Evolutionary conservation across 1,140 invertebrate genomes (phyloP), one percentile per base, ranked within the genome.

Genomic region (Drosophila navojoa): DNA sequence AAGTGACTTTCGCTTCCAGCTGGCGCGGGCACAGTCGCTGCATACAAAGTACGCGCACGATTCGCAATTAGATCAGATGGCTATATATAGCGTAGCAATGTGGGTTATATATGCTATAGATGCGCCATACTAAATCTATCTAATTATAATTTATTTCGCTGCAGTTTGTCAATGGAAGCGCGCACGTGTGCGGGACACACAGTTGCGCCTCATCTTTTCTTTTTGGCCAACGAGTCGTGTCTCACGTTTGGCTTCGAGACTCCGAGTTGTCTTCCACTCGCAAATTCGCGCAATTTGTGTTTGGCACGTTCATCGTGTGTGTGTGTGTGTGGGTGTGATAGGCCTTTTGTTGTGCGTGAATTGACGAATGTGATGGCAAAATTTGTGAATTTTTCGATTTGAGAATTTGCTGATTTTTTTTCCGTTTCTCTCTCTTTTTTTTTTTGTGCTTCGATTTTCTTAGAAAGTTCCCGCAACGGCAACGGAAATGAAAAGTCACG

Each of bases 401-500:
- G 1, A 5, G 40, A 42, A n/a, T 62, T 22, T 63, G 27, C 11
- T 16, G n/a, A 53, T 42, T 5, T 16, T n/a, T 9, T 9, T 16
- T 16, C 11, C 45, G 6, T 32, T 19, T n/a, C n/a, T 45, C 22
- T 9, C 15, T 13, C 2, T 9, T 19, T 10, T 27, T n/a, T 10
- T 10, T 44, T 19, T 42, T 55, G 13, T 19, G 27, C 16, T 49
- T 27, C 1, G 25, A 44, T 57, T 57, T 27, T 11, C 16, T 38
- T 38, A 50, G 69, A 71, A 71, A 66, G 61, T 67, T 27, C 27
- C 19, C 38, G 55, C 58, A 81, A 87, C 81, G 32, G 32, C 32
- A 32, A 32, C 32, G 81, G 81, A 85, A 87, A 73, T 87, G 70
- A 45, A 71, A 63, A 87, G 81, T 81, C 82, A 85, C 81, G 81